These are phyloP conservation scores for Basileuterus tristriatus DNA, from an alignment of 2,797 vertebrate species.

Conservation along the genomic window DNA sequence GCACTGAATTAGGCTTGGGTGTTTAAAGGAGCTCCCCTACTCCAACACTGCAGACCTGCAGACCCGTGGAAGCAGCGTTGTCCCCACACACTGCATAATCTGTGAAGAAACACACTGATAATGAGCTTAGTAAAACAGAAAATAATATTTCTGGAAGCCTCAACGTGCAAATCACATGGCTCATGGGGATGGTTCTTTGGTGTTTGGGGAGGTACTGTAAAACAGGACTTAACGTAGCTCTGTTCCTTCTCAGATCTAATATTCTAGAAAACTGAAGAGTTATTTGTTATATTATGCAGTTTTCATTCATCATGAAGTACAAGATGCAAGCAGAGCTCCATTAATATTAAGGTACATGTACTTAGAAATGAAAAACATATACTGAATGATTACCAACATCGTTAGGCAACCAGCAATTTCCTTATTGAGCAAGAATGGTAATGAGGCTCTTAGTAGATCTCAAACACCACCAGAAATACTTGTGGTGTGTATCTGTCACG, in stretches of 20 bases:
- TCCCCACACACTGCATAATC: accelerated
- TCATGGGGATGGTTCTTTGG: accelerated
- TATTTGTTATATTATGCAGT: neutral
- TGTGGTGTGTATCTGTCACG: neutral
- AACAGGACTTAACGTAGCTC: neutral
- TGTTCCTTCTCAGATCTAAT: neutral
- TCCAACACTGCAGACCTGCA: neutral
- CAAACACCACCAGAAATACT: neutral
- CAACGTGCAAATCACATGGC: accelerated
- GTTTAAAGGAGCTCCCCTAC: neutral
- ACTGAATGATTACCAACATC: neutral
- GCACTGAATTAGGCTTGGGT: neutral
- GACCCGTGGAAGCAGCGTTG: accelerated
- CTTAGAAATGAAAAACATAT: conserved; percentile 4
- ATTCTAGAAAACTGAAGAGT: neutral
- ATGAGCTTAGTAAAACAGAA: neutral
- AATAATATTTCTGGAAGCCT: neutral
- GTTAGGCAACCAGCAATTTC: conserved; percentile 3
- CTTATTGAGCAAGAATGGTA: neutral
- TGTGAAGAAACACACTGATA: accelerated
- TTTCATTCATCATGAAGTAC: neutral
- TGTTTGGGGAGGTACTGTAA: neutral
- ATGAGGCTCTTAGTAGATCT: conserved; percentile 1
- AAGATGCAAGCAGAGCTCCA: neutral
- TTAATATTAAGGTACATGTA: conserved; percentile 16